Conservation (phyloP, 2,888 invertebrate species). For the Crocallis elinguaria region DNA sequence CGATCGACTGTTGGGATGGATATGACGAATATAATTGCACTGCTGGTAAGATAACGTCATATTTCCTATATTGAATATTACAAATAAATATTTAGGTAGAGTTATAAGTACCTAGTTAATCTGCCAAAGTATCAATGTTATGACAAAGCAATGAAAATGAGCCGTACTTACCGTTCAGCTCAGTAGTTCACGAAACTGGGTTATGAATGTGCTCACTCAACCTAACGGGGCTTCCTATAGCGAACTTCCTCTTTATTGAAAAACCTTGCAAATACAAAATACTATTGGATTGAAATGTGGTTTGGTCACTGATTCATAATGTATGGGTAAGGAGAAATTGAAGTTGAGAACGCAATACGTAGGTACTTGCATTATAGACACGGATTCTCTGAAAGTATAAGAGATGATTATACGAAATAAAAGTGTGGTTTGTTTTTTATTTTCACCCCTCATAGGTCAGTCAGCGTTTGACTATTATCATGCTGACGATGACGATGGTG, state of each 20-base stretch:
- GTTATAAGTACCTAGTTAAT: not conserved
- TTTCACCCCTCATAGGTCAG: too few species aligned
- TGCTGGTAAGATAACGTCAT: conserved; percentile 71
- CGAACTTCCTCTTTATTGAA: conserved; percentile 48
- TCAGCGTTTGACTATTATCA: too few species aligned
- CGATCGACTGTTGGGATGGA: conserved; percentile 92
- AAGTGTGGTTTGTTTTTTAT: too few species aligned
- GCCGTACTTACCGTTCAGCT: conserved; percentile 57
- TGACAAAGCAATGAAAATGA: conserved; percentile 47
- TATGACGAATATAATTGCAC: conserved; percentile 90
- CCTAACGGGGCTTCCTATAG: conserved; percentile 63
- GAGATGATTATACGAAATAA: too few species aligned
- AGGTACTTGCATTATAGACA: not conserved
- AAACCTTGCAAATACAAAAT: conserved; percentile 35
- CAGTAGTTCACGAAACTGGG: conserved; percentile 60
- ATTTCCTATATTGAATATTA: too few species aligned
- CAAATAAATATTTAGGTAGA: not conserved
- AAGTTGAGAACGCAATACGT: not conserved
- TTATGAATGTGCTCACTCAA: conserved; percentile 65
- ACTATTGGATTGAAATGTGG: conserved; percentile 9
- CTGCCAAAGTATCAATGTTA: conserved; percentile 8
- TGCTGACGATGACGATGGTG: too few species aligned
- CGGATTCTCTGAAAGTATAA: too few species aligned
- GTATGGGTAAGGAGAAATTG: conserved; percentile 2
- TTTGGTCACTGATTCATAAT: conserved; percentile 5